Evolutionary conservation across 2,888 invertebrate species (phyloP).

Genomic region (Ashinkailepas kermadecensis): DNA sequence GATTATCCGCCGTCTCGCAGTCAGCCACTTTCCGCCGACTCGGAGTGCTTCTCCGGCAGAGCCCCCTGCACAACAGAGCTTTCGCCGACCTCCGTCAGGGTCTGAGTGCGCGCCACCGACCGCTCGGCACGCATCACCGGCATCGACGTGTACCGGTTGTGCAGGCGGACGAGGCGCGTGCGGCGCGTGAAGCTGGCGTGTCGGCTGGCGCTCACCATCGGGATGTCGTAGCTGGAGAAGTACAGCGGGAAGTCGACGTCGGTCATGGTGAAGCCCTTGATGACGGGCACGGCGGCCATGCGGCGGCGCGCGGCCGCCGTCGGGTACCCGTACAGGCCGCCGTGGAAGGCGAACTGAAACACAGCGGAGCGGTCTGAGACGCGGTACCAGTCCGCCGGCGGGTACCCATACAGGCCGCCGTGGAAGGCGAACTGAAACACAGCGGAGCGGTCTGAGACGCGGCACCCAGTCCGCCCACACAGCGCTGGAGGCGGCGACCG

Average conservation of each 20-base stretch:
- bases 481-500: background rate
- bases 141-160: slow-evolving; percentile 9
- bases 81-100: background rate
- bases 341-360: slow-evolving; percentile 17
- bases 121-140: slow-evolving; percentile 3
- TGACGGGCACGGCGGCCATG: slow-evolving; percentile 16
- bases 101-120: background rate
- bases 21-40: too few species aligned
- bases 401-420: too few species aligned
- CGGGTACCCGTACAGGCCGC: slow-evolving; percentile 20
- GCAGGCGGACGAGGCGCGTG: background rate
- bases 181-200: slow-evolving; percentile 23
- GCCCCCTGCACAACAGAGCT: background rate
- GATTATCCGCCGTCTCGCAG: too few species aligned
- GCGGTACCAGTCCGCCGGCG: too few species aligned
- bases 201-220: slow-evolving; percentile 18
- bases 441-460: background rate
- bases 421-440: slow-evolving; percentile 15
- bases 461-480: too few species aligned
- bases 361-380: background rate
- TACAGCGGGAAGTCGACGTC: slow-evolving; percentile 20
- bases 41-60: background rate
- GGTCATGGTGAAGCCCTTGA: slow-evolving; percentile 19
- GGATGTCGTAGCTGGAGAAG: slow-evolving; percentile 23
- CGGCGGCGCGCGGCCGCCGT: background rate